phyloP scores from a whole-genome alignment of 2,113 vertebrate species.

The Equus quagga region DNA sequence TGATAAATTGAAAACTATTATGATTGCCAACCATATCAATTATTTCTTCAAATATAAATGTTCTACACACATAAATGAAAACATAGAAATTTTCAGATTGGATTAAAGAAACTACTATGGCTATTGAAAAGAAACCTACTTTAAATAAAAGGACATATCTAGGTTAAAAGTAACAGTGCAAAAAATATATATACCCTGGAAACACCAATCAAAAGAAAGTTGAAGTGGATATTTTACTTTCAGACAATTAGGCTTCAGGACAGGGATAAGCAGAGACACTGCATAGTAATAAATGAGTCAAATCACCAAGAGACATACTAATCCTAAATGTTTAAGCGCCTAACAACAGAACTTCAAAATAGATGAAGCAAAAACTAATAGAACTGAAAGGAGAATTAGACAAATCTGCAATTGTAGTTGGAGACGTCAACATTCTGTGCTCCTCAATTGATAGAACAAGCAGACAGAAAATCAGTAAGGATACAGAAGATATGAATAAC shows the following conservation, averaged over 20 bases:
- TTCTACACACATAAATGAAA: background rate
- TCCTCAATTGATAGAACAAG: background rate
- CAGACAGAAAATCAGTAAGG: background rate
- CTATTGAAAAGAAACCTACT: background rate
- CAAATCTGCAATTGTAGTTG: background rate
- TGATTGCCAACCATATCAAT: background rate
- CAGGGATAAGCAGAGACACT: background rate
- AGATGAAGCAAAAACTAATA: background rate
- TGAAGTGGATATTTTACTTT: background rate
- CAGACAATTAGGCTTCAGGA: background rate
- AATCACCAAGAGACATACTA: background rate
- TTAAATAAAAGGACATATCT: background rate
- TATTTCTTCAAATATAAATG: constrained; percentile 20
- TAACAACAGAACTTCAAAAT: background rate
- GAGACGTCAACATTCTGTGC: background rate
- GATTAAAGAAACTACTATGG: background rate
- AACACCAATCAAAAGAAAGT: background rate
- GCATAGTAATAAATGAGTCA: background rate
- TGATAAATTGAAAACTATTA: background rate
- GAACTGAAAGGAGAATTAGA: background rate
- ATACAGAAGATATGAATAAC: background rate
- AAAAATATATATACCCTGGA: background rate
- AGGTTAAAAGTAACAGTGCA: background rate
- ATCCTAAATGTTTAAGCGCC: background rate
- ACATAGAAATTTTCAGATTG: background rate